Evolutionary conservation across 2,113 vertebrate species (phyloP).

Genomic region (Acanthisitta chloris): DNA sequence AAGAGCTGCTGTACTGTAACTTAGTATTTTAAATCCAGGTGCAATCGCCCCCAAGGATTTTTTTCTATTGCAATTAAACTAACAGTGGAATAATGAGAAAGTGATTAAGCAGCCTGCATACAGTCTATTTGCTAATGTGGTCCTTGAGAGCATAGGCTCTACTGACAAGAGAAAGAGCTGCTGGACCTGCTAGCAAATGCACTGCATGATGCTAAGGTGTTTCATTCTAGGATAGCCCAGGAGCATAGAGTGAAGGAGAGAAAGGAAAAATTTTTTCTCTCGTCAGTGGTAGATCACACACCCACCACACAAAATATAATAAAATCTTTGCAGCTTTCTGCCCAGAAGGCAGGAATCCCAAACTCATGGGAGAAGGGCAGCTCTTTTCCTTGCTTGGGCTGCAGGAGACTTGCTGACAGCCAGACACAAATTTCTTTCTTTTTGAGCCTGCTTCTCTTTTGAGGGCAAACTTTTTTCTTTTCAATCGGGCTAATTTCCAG

Average conservation of each 20-base stretch:
- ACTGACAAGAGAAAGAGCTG: not conserved
- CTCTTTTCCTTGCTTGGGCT: not conserved
- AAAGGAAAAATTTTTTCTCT: not conserved
- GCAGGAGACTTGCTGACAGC: not conserved
- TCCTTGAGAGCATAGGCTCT: not conserved
- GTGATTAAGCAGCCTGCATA: not conserved
- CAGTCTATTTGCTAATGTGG: not conserved
- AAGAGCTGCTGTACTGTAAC: not conserved
- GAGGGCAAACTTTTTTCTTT: not conserved
- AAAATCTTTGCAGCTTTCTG: not conserved
- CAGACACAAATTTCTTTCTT: not conserved
- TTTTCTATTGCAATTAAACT: not conserved
- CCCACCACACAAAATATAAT: fast-evolving
- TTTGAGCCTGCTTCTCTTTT: not conserved
- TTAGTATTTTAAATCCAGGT: not conserved
- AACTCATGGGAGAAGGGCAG: fast-evolving
- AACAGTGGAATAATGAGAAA: not conserved
- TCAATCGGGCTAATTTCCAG: not conserved
- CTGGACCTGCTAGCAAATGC: not conserved
- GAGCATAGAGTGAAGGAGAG: not conserved
- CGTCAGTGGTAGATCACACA: not conserved
- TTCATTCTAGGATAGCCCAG: not conserved
- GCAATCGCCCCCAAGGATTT: not conserved
- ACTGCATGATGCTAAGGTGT: not conserved
- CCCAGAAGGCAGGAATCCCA: not conserved